Conservation (phyloP, 2,113 vertebrate species). For the Indicator indicator region DNA sequence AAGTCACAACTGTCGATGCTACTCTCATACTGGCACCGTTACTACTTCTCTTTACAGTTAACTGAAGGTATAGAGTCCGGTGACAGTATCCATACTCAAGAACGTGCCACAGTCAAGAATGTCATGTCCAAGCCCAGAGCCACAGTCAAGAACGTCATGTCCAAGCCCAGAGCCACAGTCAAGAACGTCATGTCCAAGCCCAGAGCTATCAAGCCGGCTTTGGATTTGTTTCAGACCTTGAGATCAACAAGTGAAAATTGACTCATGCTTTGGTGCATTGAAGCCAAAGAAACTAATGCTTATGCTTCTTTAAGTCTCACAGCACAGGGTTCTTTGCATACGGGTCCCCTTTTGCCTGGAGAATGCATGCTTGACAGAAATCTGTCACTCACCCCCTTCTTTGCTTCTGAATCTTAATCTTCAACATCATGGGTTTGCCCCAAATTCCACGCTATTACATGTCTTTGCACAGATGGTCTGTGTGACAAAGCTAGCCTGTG, state of each 20-base stretch:
- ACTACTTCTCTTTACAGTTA: neutral
- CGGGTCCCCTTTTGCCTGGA: neutral
- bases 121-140: neutral
- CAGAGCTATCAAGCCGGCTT: neutral
- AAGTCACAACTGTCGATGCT: neutral
- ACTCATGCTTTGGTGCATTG: neutral
- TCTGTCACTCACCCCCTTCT: neutral
- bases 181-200: neutral
- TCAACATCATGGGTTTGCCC: neutral
- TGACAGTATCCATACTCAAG: neutral
- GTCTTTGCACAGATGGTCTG: neutral
- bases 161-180: neutral
- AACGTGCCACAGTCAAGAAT: neutral
- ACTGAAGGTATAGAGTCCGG: neutral
- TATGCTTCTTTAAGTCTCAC: neutral
- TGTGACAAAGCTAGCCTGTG: neutral
- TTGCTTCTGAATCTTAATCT: neutral
- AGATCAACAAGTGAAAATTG: neutral
- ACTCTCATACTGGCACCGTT: neutral
- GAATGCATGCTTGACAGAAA: rapidly evolving
- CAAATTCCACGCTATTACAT: neutral
- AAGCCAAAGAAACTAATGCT: neutral
- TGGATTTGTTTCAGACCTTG: neutral
- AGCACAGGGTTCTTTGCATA: neutral
- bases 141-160: neutral